Conservation (phyloP, 2,113 vertebrate species). For the Labeo rohita region DNA sequence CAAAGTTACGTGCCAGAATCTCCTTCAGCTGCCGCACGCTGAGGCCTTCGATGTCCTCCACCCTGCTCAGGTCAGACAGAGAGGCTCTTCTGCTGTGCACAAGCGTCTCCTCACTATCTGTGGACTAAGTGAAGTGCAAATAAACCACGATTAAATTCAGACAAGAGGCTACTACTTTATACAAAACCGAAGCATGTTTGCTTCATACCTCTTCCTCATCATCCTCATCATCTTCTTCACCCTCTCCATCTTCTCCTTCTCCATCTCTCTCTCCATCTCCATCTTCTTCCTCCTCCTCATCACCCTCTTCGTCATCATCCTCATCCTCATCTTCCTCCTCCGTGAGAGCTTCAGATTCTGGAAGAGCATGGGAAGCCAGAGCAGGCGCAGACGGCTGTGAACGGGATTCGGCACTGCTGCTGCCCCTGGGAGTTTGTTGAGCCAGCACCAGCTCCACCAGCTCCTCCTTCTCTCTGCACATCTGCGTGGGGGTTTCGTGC, state of each 20-base stretch:
- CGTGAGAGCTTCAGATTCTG: constrained; percentile 37
- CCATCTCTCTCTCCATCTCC: background rate
- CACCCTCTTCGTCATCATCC: background rate
- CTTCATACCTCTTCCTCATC: constrained; percentile 35
- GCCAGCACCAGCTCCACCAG: constrained; percentile 84
- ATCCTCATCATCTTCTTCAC: constrained; percentile 41
- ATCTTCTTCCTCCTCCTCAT: background rate
- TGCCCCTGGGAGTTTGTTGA: constrained; percentile 70
- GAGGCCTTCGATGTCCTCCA: constrained; percentile 86
- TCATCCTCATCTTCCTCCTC: constrained; percentile 44
- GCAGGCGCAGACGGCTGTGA: constrained; percentile 38
- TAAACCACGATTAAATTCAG: background rate
- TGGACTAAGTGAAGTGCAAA: constrained; percentile 69
- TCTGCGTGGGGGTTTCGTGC: constrained; percentile 82
- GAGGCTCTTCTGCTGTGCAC: constrained; percentile 87
- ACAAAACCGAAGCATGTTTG: background rate
- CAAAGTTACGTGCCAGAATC: constrained; percentile 94
- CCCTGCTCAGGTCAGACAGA: constrained; percentile 83
- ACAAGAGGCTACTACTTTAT: background rate
- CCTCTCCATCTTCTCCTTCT: constrained; percentile 16
- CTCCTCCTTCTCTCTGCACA: constrained; percentile 88
- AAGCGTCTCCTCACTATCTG: constrained; percentile 82
- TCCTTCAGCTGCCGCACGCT: constrained; percentile 95
- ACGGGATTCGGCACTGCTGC: constrained; percentile 15
- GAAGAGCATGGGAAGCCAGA: constrained; percentile 23